A percentile compares a stretch with the other conserved stretches of the same genome.
These are phyloP conservation scores for Torymus aiolomorphi DNA, from an alignment of 2,888 invertebrate species.

Conservation along the genomic window DNA sequence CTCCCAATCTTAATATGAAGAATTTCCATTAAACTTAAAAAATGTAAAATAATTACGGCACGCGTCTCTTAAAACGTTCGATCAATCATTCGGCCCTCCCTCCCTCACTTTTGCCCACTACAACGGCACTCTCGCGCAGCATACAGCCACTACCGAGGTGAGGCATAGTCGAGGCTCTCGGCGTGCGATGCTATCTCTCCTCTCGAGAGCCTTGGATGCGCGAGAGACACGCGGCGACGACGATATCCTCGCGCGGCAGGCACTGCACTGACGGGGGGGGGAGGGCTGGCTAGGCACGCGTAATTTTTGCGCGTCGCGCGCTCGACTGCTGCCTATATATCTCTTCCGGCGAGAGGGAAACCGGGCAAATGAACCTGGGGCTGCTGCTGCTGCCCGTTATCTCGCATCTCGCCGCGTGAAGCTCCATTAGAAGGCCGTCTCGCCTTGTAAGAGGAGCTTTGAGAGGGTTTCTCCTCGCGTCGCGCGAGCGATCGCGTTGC, in stretches of 20 bases:
- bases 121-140: no score
- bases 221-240: not conserved
- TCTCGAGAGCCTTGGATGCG: not conserved
- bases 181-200: no score
- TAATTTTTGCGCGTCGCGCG: constrained; percentile 56
- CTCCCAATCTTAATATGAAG: constrained; percentile 34
- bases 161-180: no score
- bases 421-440: constrained; percentile 46
- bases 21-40: constrained; percentile 44
- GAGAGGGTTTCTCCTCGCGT: constrained; percentile 15
- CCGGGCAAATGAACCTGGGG: constrained; percentile 39
- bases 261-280: not conserved
- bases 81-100: constrained; percentile 38
- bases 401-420: constrained; percentile 51
- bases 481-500: not conserved
- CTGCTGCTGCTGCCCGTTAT: constrained; percentile 27
- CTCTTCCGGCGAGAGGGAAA: no score
- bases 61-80: constrained; percentile 38
- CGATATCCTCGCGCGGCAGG: constrained; percentile 20
- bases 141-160: no score
- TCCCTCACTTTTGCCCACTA: not conserved
- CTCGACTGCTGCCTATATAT: no score
- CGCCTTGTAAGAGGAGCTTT: constrained; percentile 34
- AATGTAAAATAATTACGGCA: constrained; percentile 47
- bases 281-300: constrained; percentile 34